phyloP scores from a whole-genome alignment of 2,888 invertebrate species.

The Pteria penguin region DNA sequence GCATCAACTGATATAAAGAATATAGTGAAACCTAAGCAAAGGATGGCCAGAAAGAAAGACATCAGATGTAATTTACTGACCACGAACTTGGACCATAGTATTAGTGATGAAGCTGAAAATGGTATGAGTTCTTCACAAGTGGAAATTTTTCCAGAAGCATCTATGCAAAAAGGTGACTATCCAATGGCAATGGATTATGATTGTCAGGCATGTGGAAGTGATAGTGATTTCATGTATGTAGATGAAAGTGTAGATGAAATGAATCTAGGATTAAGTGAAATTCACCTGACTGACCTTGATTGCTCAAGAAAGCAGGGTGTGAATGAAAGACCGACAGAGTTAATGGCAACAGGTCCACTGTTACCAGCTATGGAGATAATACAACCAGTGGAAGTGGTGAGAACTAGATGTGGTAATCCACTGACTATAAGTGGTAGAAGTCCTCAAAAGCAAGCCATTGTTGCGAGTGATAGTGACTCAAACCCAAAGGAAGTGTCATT shows the following conservation, averaged over 20 bases:
- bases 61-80: background rate
- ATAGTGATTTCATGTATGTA: background rate
- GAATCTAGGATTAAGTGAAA: background rate
- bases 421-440: background rate
- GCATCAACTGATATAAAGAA: constrained; percentile 62
- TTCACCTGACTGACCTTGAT: background rate
- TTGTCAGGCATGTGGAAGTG: constrained; percentile 2
- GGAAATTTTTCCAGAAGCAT: constrained; percentile 7
- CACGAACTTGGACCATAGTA: constrained; percentile 1
- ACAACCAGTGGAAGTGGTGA: background rate
- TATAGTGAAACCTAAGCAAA: constrained; percentile 59
- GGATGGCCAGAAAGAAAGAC: constrained; percentile 11
- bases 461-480: background rate
- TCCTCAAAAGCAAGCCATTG: background rate
- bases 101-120: constrained; percentile 12
- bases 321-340: background rate
- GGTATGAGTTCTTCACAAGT: constrained; percentile 1
- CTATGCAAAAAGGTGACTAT: constrained; percentile 34
- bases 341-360: background rate
- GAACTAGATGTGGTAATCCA: background rate
- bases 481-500: background rate
- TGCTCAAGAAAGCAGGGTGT: background rate
- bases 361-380: background rate
- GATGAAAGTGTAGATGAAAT: background rate
- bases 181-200: background rate